phyloP scores from a whole-genome alignment of 2,113 vertebrate species.

The Dipodomys ordii region DNA sequence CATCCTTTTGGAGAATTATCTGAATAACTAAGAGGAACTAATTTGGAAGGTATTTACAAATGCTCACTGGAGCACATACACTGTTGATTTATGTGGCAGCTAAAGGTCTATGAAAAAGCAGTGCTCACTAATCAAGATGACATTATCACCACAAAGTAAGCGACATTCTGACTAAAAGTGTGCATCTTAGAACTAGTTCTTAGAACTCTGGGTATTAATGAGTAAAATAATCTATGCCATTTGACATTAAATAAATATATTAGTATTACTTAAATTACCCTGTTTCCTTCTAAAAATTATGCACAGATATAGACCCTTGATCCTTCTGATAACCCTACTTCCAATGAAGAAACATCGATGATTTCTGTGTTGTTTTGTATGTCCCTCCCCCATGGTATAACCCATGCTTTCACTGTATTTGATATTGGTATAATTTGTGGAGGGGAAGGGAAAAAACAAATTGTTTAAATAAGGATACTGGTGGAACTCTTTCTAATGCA shows the following conservation, averaged over 20 bases:
- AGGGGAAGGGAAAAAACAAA: no score
- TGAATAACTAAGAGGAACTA: constrained; percentile 60
- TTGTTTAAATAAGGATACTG: no score
- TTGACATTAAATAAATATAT: not conserved
- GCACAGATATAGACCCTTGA: not conserved
- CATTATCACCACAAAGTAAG: constrained; percentile 28
- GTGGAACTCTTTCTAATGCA: not conserved
- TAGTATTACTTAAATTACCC: not conserved
- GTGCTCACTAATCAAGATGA: constrained; percentile 21
- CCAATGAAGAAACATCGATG: not conserved
- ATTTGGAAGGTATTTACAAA: constrained; percentile 77
- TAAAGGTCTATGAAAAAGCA: constrained; percentile 37
- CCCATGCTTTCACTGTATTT: no score
- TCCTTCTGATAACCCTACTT: not conserved
- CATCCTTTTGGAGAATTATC: constrained; percentile 41
- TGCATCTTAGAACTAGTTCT: constrained; percentile 26
- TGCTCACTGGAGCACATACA: constrained; percentile 72
- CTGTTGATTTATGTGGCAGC: constrained; percentile 72
- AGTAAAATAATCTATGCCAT: not conserved
- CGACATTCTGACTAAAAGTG: not conserved
- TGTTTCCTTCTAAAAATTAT: no score
- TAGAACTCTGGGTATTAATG: not conserved
- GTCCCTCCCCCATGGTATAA: no score
- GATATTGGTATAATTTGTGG: no score
- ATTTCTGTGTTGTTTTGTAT: no score